Evolutionary conservation across 2,888 invertebrate genomes (phyloP).

Genomic region (Drosophila anomelani): DNA sequence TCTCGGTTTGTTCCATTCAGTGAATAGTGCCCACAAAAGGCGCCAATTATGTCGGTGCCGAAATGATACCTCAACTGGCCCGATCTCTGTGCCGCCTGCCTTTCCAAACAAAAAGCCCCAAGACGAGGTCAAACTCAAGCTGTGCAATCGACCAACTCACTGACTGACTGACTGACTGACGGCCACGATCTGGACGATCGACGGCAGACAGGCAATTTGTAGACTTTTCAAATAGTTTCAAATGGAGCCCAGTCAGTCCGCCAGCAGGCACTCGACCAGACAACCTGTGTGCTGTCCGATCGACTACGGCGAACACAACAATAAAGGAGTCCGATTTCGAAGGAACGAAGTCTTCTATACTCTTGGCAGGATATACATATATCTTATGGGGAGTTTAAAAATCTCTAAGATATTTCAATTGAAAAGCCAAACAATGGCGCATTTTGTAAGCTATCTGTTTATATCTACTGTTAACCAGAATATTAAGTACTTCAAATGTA

Average conservation of each 20-base stretch:
- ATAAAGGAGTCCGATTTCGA: slow-evolving; percentile 2
- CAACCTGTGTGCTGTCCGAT: slow-evolving; percentile 68
- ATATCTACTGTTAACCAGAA: background rate
- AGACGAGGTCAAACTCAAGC: slow-evolving; percentile 70
- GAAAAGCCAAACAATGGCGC: background rate
- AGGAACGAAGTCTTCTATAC: slow-evolving; percentile 8
- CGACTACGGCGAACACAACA: slow-evolving; percentile 57
- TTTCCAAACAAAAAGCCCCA: slow-evolving; percentile 62
- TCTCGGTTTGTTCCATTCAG: slow-evolving; percentile 21
- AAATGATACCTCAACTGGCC: slow-evolving; percentile 46
- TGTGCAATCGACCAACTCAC: slow-evolving; percentile 63
- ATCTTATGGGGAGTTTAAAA: accelerated
- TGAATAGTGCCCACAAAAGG: slow-evolving; percentile 49
- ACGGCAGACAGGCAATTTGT: slow-evolving; percentile 78
- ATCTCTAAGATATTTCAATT: background rate
- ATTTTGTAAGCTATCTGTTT: background rate
- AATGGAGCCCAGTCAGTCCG: slow-evolving; percentile 54
- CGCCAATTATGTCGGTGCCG: slow-evolving; percentile 55
- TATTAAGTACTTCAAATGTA: background rate
- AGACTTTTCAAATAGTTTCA: slow-evolving; percentile 76
- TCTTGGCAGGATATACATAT: slow-evolving; percentile 3
- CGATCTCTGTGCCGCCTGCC: slow-evolving; percentile 44
- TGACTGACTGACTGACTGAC: slow-evolving; percentile 54
- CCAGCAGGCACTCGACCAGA: slow-evolving; percentile 41
- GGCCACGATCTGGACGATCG: slow-evolving; percentile 53